Conservation (phyloP, 2,113 vertebrate species). For the Lepisosteus osseus region DNA sequence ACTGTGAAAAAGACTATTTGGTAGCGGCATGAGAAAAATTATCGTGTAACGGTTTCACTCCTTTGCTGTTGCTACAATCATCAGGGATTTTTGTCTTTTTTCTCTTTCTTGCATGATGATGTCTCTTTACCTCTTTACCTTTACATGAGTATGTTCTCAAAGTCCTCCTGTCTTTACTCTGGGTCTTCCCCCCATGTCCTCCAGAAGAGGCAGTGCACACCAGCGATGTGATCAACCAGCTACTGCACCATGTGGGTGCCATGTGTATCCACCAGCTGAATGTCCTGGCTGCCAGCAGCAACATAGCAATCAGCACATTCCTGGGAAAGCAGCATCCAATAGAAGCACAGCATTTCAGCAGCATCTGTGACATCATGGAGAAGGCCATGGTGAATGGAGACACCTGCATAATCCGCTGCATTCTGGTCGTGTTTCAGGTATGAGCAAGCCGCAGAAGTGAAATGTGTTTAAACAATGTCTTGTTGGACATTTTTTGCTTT, state of each 20-base stretch:
- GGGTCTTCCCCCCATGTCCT: slow-evolving; percentile 14
- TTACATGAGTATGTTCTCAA: neutral
- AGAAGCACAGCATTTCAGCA: slow-evolving; percentile 90
- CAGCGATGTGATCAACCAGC: slow-evolving; percentile 90
- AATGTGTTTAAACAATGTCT: neutral
- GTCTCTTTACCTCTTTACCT: too few relatives aligned
- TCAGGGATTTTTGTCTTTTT: too few relatives aligned
- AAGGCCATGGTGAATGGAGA: slow-evolving; percentile 96
- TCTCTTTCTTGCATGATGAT: too few relatives aligned
- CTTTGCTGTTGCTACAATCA: too few relatives aligned
- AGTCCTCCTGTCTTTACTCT: too few relatives aligned
- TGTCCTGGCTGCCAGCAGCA: slow-evolving; percentile 83
- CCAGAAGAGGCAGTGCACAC: slow-evolving; percentile 88
- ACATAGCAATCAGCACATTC: slow-evolving; percentile 79
- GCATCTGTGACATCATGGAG: slow-evolving; percentile 98
- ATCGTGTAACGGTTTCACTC: too few relatives aligned
- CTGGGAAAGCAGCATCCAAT: slow-evolving; percentile 93
- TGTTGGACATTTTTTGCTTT: too few relatives aligned
- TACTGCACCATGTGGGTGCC: slow-evolving; percentile 95
- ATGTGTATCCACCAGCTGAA: slow-evolving; percentile 99
- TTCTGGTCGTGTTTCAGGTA: slow-evolving; percentile 96
- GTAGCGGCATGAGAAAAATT: too few relatives aligned
- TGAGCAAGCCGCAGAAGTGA: neutral
- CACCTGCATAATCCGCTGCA: slow-evolving; percentile 92
- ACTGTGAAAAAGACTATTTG: too few relatives aligned